Percentiles rank a stretch among this genome's conserved stretches.
Conservation (phyloP, 2,113 vertebrate genomes). For the Heliornis fulica region DNA sequence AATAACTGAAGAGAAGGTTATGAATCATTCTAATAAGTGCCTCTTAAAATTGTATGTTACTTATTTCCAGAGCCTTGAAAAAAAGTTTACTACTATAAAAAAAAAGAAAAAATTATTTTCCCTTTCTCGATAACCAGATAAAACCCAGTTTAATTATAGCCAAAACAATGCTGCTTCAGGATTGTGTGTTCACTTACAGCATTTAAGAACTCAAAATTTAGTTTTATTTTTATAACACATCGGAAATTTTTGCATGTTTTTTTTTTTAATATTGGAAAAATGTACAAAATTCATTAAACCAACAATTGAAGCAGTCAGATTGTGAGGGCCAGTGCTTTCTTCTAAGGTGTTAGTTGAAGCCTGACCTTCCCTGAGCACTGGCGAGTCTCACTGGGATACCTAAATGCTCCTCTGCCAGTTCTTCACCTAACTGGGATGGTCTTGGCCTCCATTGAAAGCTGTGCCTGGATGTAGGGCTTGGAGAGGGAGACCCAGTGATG, state of each 20-base stretch:
- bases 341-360: neutral
- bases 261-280: neutral
- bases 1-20: slow-evolving; percentile 58
- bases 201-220: neutral
- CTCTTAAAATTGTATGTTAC: slow-evolving; percentile 85
- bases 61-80: slow-evolving; percentile 80
- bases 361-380: neutral
- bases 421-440: neutral
- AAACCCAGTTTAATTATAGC: neutral
- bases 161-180: neutral
- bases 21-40: slow-evolving; percentile 75
- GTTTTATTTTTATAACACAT: neutral
- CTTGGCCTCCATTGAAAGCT: neutral
- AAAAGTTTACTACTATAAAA: neutral
- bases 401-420: neutral
- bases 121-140: neutral
- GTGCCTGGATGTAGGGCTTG: neutral
- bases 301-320: neutral
- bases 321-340: neutral
- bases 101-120: slow-evolving; percentile 5
- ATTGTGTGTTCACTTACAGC: neutral
- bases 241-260: neutral
- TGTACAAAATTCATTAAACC: neutral
- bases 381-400: neutral
- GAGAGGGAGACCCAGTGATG: neutral